phyloP scores from a whole-genome alignment of 2,113 vertebrate species.

The Triplophysa siluroides region DNA sequence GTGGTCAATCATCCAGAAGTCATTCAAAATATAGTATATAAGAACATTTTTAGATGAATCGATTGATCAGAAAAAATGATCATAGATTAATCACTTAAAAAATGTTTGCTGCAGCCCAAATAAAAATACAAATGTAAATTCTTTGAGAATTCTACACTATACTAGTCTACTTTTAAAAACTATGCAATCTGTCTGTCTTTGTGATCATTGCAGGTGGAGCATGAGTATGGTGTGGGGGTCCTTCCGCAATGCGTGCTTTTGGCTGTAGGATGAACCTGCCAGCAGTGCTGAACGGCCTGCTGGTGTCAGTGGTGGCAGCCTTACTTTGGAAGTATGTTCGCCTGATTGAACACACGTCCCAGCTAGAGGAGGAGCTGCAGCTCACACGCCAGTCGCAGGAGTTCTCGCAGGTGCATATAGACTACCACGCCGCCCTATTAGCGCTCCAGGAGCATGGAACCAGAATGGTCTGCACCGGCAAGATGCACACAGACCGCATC shows the following conservation, averaged over 20 bases:
- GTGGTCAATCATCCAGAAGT: no score
- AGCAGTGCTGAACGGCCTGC: constrained; percentile 86
- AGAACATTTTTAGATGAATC: no score
- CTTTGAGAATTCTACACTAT: no score
- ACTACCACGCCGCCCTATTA: constrained; percentile 89
- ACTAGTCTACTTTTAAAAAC: background rate
- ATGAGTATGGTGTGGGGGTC: constrained; percentile 55
- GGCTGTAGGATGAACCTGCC: constrained; percentile 90
- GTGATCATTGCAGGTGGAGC: constrained; percentile 50
- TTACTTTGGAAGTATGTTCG: constrained; percentile 92
- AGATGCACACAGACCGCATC: constrained; percentile 95
- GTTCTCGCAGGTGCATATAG: constrained; percentile 76
- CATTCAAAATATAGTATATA: no score
- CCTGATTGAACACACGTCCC: constrained; percentile 81
- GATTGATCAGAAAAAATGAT: no score
- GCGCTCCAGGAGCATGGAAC: constrained; percentile 88
- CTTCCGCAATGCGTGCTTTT: constrained; percentile 71
- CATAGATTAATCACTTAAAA: no score
- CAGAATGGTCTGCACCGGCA: constrained; percentile 93
- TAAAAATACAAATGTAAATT: no score
- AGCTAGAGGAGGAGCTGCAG: constrained; percentile 88
- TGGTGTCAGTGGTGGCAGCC: constrained; percentile 88
- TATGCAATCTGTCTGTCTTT: constrained; percentile 49
- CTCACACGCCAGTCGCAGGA: constrained; percentile 79
- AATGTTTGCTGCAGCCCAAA: no score